Percentiles rank a stretch among this genome's conserved stretches.
Conservation (phyloP, 2,888 invertebrate genomes). For the Cotesia congregata region DNA sequence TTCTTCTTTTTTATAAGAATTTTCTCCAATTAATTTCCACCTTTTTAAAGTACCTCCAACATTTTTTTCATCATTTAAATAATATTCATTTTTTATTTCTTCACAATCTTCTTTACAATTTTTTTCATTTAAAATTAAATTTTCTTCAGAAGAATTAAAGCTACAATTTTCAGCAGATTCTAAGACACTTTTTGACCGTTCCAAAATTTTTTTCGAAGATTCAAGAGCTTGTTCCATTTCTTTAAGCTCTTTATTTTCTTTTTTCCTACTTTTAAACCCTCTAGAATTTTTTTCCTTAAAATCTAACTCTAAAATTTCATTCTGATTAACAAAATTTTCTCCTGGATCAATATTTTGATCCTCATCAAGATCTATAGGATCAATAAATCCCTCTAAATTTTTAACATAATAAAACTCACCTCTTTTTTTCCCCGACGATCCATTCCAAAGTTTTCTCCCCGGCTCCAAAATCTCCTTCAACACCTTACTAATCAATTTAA, state of each 20-base stretch:
- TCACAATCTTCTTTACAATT: neutral
- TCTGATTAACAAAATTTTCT: neutral
- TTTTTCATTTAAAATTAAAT: neutral
- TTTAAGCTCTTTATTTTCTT: neutral
- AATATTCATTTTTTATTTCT: too few relatives aligned
- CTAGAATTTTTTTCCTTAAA: neutral
- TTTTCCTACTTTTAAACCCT: neutral
- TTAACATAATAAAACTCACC: slow-evolving; percentile 27
- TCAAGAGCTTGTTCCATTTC: neutral
- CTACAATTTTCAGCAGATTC: neutral
- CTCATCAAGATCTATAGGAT: neutral
- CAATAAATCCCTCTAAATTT: slow-evolving; percentile 21
- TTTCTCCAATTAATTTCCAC: too few relatives aligned
- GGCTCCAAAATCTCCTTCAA: slow-evolving; percentile 54
- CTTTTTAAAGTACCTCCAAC: too few relatives aligned
- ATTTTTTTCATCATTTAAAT: too few relatives aligned
- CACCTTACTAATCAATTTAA: slow-evolving; percentile 46
- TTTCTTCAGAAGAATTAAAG: neutral
- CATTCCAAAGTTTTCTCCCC: slow-evolving; percentile 50
- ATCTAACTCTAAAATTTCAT: neutral
- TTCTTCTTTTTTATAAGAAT: too few relatives aligned
- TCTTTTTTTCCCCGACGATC: neutral
- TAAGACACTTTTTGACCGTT: neutral
- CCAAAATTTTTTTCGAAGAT: neutral
- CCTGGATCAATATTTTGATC: neutral